Conservation (phyloP, 2,113 vertebrate genomes). For the Bos javanicus region DNA sequence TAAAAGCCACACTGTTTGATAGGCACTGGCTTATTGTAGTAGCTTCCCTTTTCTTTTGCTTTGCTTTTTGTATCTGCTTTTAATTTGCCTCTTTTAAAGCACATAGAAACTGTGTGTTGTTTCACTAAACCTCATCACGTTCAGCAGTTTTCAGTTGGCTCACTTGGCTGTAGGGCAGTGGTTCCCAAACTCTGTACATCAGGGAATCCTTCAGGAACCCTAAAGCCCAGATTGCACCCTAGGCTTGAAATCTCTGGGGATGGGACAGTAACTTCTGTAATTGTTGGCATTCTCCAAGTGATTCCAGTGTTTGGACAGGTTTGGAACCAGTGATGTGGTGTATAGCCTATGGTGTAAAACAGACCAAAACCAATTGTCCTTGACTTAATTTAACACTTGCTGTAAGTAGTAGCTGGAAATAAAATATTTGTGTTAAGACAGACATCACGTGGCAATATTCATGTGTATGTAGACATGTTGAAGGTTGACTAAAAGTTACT, state of each 20-base stretch:
- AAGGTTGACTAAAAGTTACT: neutral
- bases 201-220: neutral
- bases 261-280: neutral
- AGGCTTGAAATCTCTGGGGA: neutral
- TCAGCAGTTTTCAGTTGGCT: slow-evolving; percentile 13
- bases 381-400: neutral
- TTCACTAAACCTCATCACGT: neutral
- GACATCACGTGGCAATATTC: neutral
- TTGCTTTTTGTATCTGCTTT: neutral
- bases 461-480: neutral
- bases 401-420: neutral
- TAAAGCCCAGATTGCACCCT: neutral
- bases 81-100: slow-evolving; percentile 23
- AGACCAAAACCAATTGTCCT: neutral
- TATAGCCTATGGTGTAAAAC: neutral
- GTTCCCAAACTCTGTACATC: neutral
- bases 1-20: neutral
- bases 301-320: neutral
- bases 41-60: neutral
- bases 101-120: neutral
- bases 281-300: neutral
- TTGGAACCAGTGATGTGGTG: neutral
- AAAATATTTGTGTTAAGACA: neutral
- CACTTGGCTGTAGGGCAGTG: neutral
- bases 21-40: neutral